Conservation (phyloP, 2,113 vertebrate species). For the Eulemur rufifrons region DNA sequence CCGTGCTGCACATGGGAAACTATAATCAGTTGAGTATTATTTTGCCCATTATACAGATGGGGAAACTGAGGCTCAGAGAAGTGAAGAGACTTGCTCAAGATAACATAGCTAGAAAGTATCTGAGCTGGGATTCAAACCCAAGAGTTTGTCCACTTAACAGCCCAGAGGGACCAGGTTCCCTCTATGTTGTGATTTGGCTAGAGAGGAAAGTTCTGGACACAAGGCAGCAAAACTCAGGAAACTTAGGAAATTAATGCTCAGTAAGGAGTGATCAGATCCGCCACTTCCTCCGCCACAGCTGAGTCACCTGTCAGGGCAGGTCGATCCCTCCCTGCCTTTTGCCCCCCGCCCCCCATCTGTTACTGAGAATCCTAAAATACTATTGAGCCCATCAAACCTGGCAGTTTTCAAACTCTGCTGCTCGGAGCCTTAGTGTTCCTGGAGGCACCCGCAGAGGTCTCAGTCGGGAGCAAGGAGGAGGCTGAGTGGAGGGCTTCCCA, state of each 20-base stretch:
- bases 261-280: no score
- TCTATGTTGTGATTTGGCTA: not conserved
- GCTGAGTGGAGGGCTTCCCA: not conserved
- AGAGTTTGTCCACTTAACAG: not conserved
- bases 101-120: not conserved
- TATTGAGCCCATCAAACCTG: no score
- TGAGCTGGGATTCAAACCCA: not conserved
- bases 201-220: not conserved
- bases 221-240: not conserved
- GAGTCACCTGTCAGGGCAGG: not conserved
- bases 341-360: rapidly evolving
- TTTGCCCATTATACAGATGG: not conserved
- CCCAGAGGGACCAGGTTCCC: not conserved
- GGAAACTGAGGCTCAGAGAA: not conserved
- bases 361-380: not conserved
- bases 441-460: not conserved
- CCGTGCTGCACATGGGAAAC: not conserved
- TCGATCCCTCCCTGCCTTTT: not conserved
- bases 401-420: not conserved
- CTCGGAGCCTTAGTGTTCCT: not conserved
- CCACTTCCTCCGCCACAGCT: not conserved
- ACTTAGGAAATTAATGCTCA: not conserved
- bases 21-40: not conserved
- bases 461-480: not conserved
- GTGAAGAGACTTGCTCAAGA: not conserved